phyloP scores from a whole-genome alignment of 2,113 vertebrate species.

The Taxidea taxus region DNA sequence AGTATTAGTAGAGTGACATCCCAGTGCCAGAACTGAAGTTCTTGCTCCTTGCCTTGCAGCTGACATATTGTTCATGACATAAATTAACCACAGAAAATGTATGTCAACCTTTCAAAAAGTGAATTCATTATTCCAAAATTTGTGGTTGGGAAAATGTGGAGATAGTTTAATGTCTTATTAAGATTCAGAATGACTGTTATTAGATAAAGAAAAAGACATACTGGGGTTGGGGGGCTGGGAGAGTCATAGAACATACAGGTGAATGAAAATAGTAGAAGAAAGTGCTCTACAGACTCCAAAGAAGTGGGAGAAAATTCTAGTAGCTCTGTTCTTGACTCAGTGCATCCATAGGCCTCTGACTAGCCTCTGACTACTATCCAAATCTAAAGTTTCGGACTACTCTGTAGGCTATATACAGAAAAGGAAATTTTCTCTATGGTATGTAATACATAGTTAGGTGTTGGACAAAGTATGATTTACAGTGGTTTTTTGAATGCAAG shows the following conservation, averaged over 20 bases:
- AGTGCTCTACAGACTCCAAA: neutral
- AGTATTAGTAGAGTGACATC: neutral
- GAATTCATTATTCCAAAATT: constrained; percentile 36
- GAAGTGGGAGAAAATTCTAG: neutral
- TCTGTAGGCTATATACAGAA: neutral
- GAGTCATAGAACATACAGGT: neutral
- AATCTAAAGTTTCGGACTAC: neutral
- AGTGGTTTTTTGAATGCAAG: neutral
- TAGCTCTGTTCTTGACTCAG: neutral
- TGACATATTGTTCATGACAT: constrained; percentile 29
- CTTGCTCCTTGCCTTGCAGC: constrained; percentile 5
- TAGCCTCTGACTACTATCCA: neutral
- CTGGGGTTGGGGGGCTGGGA: neutral
- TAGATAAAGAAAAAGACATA: neutral
- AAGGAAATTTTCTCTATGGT: neutral
- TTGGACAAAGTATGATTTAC: neutral
- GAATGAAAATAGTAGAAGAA: neutral
- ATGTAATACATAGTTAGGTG: neutral
- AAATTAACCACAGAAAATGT: constrained; percentile 41
- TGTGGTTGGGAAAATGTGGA: constrained; percentile 22
- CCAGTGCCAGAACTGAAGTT: neutral
- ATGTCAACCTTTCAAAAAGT: constrained; percentile 32
- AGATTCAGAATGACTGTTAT: constrained; percentile 19
- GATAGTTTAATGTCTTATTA: neutral
- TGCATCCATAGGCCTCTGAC: neutral